phyloP scores from a whole-genome alignment of 2,113 vertebrate species.

The Mormoops blainvillei region DNA sequence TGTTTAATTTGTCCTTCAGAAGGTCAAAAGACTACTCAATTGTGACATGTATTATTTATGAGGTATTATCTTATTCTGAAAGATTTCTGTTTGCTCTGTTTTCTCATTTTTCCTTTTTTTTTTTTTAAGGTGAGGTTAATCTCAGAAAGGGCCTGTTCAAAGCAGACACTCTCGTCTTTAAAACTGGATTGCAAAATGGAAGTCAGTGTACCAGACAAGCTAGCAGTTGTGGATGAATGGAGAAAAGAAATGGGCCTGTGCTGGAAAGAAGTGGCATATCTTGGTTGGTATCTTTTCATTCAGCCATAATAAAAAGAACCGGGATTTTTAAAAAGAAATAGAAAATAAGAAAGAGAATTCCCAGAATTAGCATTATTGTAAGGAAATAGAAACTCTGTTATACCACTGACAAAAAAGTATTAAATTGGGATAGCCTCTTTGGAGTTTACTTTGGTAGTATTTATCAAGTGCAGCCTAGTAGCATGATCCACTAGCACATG shows the following conservation, averaged over 20 bases:
- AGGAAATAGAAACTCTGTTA: background rate
- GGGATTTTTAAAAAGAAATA: background rate
- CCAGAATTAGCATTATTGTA: background rate
- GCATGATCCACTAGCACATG: background rate
- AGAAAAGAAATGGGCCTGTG: conserved; percentile 78
- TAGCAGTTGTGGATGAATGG: conserved; percentile 74
- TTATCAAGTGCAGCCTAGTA: background rate
- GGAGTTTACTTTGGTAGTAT: background rate
- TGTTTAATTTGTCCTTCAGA: background rate
- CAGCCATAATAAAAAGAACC: background rate
- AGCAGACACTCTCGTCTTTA: conserved; percentile 76
- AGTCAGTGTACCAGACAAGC: conserved; percentile 76
- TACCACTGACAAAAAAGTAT: background rate
- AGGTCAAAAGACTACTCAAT: background rate
- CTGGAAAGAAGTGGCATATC: conserved; percentile 92
- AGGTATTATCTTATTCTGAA: background rate
- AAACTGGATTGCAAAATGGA: conserved; percentile 80
- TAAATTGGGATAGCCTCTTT: background rate
- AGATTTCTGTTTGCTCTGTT: background rate
- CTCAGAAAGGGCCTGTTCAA: conserved; percentile 79
- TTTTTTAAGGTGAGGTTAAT: conserved; percentile 85
- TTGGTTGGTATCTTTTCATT: conserved; percentile 81
- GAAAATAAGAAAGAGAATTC: background rate
- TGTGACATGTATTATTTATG: background rate
- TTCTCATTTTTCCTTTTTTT: background rate